phyloP scores from a whole-genome alignment of 2,113 vertebrate species.

The Ascaphus truei region DNA sequence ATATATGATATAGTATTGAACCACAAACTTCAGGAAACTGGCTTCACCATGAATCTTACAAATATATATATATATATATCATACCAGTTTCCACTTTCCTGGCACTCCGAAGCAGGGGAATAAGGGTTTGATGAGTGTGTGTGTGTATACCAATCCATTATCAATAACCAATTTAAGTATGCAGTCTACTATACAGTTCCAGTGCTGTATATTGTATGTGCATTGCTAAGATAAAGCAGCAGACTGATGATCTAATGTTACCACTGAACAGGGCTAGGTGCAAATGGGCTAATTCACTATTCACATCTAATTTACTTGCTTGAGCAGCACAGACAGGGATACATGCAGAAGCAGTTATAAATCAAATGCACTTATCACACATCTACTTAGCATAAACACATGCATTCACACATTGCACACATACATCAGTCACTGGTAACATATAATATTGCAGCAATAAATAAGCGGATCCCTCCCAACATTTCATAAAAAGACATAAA shows the following conservation, averaged over 20 bases:
- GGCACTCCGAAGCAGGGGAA: no score
- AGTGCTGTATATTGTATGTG: background rate
- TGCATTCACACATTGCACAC: conserved; percentile 6
- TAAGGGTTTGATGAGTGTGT: no score
- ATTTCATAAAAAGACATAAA: conserved; percentile 9
- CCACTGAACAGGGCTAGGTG: background rate
- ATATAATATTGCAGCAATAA: conserved; percentile 24
- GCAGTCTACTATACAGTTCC: background rate
- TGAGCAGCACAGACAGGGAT: background rate
- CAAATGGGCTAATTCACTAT: background rate
- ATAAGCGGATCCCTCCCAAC: background rate
- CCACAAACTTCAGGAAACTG: no score
- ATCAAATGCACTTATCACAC: conserved; percentile 25
- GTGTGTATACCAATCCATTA: no score
- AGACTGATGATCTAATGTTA: background rate
- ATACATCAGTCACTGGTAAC: conserved; percentile 18
- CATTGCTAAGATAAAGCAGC: background rate
- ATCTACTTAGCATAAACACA: conserved; percentile 26
- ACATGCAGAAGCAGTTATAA: background rate
- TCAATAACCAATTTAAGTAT: no score
- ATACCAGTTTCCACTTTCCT: no score
- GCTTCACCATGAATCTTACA: no score
- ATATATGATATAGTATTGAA: no score
- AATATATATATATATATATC: no score
- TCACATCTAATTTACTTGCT: background rate